Percentiles rank a stretch among this genome's conserved stretches.
phyloP scores from a whole-genome alignment of 2,888 invertebrate species.

The Xylota sylvarum region DNA sequence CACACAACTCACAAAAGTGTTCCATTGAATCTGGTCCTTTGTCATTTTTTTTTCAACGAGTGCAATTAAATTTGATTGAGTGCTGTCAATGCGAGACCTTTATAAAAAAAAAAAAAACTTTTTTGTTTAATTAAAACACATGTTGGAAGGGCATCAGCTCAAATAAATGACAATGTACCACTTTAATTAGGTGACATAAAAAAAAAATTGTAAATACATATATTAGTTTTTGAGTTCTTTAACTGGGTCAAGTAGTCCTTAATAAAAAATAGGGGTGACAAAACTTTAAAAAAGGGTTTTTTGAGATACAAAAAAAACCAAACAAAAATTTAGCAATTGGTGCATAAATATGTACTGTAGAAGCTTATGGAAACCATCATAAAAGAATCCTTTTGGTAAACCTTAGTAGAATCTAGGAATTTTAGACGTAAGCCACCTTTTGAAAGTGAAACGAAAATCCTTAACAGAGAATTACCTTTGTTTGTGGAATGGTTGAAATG shows the following conservation, averaged over 20 bases:
- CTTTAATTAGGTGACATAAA: background rate
- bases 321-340: constrained; percentile 20
- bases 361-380: constrained; percentile 3
- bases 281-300: constrained; percentile 15
- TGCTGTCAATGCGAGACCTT: constrained; percentile 12
- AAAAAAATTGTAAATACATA: background rate
- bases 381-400: constrained; percentile 28
- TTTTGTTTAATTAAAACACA: constrained; percentile 39
- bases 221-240: background rate
- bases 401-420: background rate
- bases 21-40: background rate
- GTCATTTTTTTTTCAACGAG: background rate
- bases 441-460: constrained; percentile 1
- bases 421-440: background rate
- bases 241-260: constrained; percentile 32
- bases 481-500: background rate
- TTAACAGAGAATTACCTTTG: constrained; percentile 14
- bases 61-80: constrained; percentile 49
- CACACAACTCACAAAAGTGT: background rate
- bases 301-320: background rate
- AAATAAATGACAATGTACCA: constrained; percentile 2
- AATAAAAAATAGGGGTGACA: constrained; percentile 20
- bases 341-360: constrained; percentile 31
- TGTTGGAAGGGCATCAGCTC: constrained; percentile 2
- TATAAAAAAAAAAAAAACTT: constrained; percentile 7